Evolutionary conservation across 2,888 invertebrate genomes (phyloP), one percentile per base, ranked within the genome.

Genomic region (Trissolcus japonicus): DNA sequence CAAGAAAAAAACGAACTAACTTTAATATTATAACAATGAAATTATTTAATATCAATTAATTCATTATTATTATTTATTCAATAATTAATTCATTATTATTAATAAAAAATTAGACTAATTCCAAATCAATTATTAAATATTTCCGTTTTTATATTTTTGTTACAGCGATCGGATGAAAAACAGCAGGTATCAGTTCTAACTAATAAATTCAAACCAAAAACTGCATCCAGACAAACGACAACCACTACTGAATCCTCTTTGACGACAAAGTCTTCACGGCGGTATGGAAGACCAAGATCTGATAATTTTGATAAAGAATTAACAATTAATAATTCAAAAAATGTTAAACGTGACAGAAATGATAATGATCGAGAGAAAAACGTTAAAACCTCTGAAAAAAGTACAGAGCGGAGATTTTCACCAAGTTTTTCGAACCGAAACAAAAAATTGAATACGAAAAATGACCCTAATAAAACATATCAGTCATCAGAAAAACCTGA

Each of bases 151-250:
- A 25, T 25, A 2, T 4, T 25, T 25, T 50, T 76, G 79, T 83
- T 73, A 56, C 51, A 87, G 87, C 77, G 75, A 73, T 85, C 82
- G 41, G 83, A 82, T 59, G 84, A 81, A 66, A 84, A 81, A 75
- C 16, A 79, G 51, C 80, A 80, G 56, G 61, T 77, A 55, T 69
- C 78, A 63, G 79, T 82, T 6, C 77, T 79, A 74, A 84, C 86
- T 21, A 78, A 69, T 50, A 85, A 84, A 62, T 87, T 83, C 66
- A 83, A 81, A 56, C 55, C 80, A 17, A 83, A 83, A 78, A 79
- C 78, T 50, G 75, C 55, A 6, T 82, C 83, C 71, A 81, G 75
- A 60, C 41, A 62, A 25, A 79, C 83, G 21, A 7, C 80, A 4
- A 43, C 77, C 1, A 75, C 79, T 14, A 79, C 79, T n/a, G 71